Evolutionary conservation across 1,140 invertebrate species (phyloP).

Genomic region (Ctenoplectra terminalis): DNA sequence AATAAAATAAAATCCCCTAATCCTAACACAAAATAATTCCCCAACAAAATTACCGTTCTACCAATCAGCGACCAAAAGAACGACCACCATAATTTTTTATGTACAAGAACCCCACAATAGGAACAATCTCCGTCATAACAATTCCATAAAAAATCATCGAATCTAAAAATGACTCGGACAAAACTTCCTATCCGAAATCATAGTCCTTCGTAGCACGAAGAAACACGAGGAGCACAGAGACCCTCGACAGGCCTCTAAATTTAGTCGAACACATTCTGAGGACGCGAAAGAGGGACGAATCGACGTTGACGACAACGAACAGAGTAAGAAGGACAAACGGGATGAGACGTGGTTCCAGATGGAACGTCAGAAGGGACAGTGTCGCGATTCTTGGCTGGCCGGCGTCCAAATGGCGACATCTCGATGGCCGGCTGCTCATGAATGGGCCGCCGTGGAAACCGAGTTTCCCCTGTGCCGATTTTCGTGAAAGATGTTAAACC

Average conservation of each 20-base stretch:
- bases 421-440: slow-evolving; percentile 43
- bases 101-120: too few species aligned
- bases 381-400: slow-evolving; percentile 70
- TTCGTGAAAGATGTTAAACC: slow-evolving; percentile 19
- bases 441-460: slow-evolving; percentile 54
- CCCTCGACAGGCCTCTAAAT: slow-evolving; percentile 64
- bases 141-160: too few species aligned
- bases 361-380: slow-evolving; percentile 59
- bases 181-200: background rate
- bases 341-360: slow-evolving; percentile 50
- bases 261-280: slow-evolving; percentile 65
- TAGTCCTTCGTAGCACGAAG: background rate
- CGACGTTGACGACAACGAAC: slow-evolving; percentile 19
- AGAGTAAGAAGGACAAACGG: background rate
- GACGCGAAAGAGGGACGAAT: slow-evolving; percentile 37
- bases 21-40: too few species aligned
- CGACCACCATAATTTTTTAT: too few species aligned
- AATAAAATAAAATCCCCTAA: too few species aligned
- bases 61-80: too few species aligned
- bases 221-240: slow-evolving; percentile 1
- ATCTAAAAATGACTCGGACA: too few species aligned
- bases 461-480: slow-evolving; percentile 26
- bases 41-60: too few species aligned
- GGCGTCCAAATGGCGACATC: slow-evolving; percentile 57
- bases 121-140: too few species aligned